phyloP scores from a whole-genome alignment of 1,140 invertebrate genomes.

The Leptonema lineaticorne region DNA sequence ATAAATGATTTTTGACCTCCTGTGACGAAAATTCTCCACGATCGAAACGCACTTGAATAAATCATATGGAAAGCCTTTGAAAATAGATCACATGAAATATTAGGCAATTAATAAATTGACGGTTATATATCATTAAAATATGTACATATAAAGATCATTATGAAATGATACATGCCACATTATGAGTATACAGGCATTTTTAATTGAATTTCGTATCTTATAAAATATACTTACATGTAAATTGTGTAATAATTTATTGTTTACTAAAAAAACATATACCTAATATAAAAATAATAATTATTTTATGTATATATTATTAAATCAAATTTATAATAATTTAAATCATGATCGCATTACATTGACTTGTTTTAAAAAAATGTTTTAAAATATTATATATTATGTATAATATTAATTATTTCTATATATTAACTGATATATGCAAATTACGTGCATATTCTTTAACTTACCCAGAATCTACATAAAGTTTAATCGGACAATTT shows the following conservation, averaged over 20 bases:
- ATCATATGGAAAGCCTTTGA: slow-evolving; percentile 26
- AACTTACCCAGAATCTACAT: too few species aligned
- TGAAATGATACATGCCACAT: slow-evolving; percentile 25
- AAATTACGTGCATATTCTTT: too few species aligned
- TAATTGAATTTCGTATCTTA: slow-evolving; percentile 21
- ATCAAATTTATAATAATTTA: slow-evolving; percentile 6
- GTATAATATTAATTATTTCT: too few species aligned
- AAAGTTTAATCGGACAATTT: slow-evolving; percentile 2
- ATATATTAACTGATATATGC: too few species aligned
- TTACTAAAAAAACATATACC: not conserved
- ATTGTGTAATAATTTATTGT: not conserved
- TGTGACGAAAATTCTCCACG: slow-evolving; percentile 36
- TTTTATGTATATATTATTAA: slow-evolving; percentile 5
- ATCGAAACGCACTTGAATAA: slow-evolving; percentile 29
- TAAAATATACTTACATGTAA: too few species aligned
- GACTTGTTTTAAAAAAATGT: too few species aligned
- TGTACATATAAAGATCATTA: slow-evolving; percentile 18
- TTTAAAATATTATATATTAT: too few species aligned
- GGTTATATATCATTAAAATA: slow-evolving; percentile 34
- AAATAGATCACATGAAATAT: slow-evolving; percentile 40
- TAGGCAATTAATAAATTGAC: slow-evolving; percentile 40
- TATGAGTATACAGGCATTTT: slow-evolving; percentile 23
- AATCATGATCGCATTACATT: too few species aligned
- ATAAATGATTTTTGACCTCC: slow-evolving; percentile 35
- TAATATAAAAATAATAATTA: slow-evolving; percentile 1